These are phyloP conservation scores for Cataglyphis cursor DNA, from an alignment of 2,888 invertebrate genomes.

Conservation along the genomic window DNA sequence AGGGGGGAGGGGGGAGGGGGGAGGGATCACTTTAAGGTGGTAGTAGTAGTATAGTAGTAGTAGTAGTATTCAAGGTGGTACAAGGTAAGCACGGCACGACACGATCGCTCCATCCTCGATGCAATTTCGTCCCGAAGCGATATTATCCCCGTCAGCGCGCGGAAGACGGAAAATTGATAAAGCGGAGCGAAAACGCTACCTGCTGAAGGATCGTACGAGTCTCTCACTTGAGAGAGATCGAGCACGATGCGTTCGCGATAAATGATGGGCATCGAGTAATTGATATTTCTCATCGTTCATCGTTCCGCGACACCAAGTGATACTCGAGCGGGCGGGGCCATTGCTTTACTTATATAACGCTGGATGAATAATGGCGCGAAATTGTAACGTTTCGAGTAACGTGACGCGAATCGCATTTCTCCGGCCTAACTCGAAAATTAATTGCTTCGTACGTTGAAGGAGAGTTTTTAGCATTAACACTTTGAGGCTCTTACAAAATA, in stretches of 20 bases:
- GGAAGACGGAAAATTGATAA: constrained; percentile 52
- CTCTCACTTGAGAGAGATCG: constrained; percentile 4
- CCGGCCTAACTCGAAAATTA: not conserved
- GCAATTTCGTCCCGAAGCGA: constrained; percentile 43
- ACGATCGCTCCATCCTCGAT: constrained; percentile 19
- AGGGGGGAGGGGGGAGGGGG: not conserved
- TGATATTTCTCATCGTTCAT: constrained; percentile 21
- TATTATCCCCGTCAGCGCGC: constrained; percentile 39
- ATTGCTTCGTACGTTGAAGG: not conserved
- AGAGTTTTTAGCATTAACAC: not conserved
- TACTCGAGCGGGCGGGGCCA: not conserved
- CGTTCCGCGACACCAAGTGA: not conserved
- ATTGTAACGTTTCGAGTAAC: constrained; percentile 1
- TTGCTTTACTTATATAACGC: not conserved
- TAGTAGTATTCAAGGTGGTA: not conserved
- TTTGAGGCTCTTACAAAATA: not conserved
- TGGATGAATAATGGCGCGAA: constrained; percentile 8
- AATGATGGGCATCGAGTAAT: constrained; percentile 30
- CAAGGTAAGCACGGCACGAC: constrained; percentile 34
- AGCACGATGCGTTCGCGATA: not conserved
- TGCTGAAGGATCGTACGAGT: constrained; percentile 10
- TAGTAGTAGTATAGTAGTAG: not conserved
- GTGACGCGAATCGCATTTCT: not conserved
- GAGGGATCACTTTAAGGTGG: constrained; percentile 37
- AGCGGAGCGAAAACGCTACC: constrained; percentile 24